Conservation (phyloP, 1,140 invertebrate species). For the Idris sp. region DNA sequence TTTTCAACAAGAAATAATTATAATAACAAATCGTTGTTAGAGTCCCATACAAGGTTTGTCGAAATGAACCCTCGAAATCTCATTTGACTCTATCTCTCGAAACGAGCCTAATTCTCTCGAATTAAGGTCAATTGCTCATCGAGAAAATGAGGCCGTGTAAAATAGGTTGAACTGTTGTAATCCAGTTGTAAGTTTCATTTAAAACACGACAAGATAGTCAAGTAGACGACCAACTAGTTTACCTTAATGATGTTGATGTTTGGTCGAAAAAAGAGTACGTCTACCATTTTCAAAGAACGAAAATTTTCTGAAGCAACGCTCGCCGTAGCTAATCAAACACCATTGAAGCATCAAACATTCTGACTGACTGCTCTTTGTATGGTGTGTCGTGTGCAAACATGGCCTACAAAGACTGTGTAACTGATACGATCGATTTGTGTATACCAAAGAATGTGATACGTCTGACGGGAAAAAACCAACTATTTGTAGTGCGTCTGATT, state of each 20-base stretch:
- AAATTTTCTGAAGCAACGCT: not conserved
- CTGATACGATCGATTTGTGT: conserved; percentile 38
- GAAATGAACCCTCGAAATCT: conserved; percentile 34
- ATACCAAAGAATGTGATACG: conserved; percentile 32
- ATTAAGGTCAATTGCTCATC: conserved; percentile 55
- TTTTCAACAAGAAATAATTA: too few relatives aligned
- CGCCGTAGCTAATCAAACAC: conserved; percentile 22
- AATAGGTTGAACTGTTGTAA: conserved; percentile 52
- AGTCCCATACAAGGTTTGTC: conserved; percentile 3
- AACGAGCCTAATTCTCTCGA: conserved; percentile 33
- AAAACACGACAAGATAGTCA: conserved; percentile 20
- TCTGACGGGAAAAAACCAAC: conserved; percentile 8
- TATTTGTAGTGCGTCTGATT: conserved; percentile 29
- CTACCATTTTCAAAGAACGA: not conserved
- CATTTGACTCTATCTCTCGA: conserved; percentile 31
- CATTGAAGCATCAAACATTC: conserved; percentile 10
- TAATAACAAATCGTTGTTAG: too few relatives aligned
- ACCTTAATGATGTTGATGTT: not conserved
- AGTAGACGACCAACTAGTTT: not conserved
- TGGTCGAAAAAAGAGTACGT: too few relatives aligned
- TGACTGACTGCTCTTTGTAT: conserved; percentile 17
- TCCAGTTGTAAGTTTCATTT: conserved; percentile 48
- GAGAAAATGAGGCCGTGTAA: conserved; percentile 27
- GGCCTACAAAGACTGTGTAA: conserved; percentile 11
- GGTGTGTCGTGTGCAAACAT: conserved; percentile 22